phyloP scores from a whole-genome alignment of 2,888 invertebrate genomes.

The Melanophora roralis region DNA sequence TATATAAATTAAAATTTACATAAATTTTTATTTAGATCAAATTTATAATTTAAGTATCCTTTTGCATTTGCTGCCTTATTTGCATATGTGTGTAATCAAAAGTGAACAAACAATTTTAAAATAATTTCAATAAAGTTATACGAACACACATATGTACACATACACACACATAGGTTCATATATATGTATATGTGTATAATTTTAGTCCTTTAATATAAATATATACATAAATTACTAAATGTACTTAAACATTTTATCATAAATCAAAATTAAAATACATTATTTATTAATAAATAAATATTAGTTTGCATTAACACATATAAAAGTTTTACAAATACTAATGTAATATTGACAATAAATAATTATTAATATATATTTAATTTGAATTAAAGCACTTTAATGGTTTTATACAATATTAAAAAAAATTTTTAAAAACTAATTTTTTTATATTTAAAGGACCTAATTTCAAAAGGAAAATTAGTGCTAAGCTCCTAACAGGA shows the following conservation, averaged over 20 bases:
- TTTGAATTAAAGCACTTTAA: no score
- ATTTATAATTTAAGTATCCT: background rate
- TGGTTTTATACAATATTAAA: no score
- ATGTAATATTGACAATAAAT: conserved; percentile 23
- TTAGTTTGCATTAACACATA: no score
- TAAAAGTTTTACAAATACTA: no score
- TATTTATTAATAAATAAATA: conserved; percentile 20
- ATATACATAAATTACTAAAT: background rate
- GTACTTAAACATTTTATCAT: background rate
- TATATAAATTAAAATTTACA: background rate
- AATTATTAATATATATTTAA: conserved; percentile 6
- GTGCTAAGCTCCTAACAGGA: no score
- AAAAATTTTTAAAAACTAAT: no score
- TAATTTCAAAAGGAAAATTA: no score
- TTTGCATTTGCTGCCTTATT: no score
- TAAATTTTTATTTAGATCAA: background rate
- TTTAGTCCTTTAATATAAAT: no score
- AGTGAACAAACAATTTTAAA: background rate
- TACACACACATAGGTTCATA: background rate
- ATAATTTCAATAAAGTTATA: no score
- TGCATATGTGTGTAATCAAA: background rate
- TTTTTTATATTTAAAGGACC: no score
- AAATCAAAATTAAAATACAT: conserved; percentile 38
- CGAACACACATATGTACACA: no score
- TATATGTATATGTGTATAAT: background rate